phyloP scores from a whole-genome alignment of 2,888 invertebrate genomes.

The Acleris laterana region DNA sequence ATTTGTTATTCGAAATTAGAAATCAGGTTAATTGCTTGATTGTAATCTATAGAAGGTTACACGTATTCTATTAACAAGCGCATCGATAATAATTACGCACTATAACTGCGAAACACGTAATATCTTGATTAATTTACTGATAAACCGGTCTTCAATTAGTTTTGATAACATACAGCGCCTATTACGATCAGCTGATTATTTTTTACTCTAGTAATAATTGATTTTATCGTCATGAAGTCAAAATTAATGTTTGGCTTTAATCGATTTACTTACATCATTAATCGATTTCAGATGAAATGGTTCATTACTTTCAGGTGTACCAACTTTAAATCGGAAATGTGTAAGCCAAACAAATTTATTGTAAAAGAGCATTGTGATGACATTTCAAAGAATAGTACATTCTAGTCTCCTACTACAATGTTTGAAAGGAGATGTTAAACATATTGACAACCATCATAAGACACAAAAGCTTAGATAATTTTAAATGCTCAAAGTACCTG shows the following conservation, averaged over 20 bases:
- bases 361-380: no score
- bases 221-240: not conserved
- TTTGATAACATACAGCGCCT: conserved; percentile 10
- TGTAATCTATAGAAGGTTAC: conserved; percentile 23
- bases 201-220: not conserved
- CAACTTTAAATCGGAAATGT: no score
- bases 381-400: no score
- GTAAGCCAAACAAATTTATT: no score
- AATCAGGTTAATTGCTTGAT: conserved; percentile 26
- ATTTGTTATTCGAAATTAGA: conserved; percentile 1
- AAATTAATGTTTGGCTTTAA: not conserved
- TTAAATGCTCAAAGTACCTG: no score
- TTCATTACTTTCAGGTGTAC: not conserved
- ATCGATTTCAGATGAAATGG: not conserved
- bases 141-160: conserved; percentile 15
- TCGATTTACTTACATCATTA: not conserved
- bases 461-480: no score
- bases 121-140: conserved; percentile 26
- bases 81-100: conserved; percentile 12
- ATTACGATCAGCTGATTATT: conserved; percentile 10
- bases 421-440: no score
- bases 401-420: no score
- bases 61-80: conserved; percentile 23
- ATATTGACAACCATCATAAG: no score
- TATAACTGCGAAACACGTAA: conserved; percentile 18